Conservation (phyloP, 2,797 vertebrate species). For the Streptopelia turtur region DNA sequence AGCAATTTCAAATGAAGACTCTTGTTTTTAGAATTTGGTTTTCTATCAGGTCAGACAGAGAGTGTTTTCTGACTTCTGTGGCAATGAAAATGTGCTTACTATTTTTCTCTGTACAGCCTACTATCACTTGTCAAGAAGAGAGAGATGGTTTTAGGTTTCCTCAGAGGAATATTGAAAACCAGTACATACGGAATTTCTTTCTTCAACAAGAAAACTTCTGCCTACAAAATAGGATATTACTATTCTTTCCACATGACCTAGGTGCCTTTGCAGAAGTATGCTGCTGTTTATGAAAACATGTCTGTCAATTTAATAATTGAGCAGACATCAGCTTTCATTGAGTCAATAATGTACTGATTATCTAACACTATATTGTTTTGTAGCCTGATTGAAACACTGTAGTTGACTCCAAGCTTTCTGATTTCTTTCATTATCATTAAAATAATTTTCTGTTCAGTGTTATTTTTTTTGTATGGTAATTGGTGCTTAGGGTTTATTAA, state of each 20-base stretch:
- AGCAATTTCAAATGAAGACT: not conserved
- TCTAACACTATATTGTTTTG: not conserved
- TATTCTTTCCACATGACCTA: not conserved
- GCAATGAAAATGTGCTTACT: not conserved
- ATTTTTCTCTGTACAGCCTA: not conserved
- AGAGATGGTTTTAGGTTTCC: not conserved
- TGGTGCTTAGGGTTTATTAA: not conserved
- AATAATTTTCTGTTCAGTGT: not conserved
- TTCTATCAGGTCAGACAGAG: not conserved
- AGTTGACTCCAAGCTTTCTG: not conserved
- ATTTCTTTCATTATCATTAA: slow-evolving; percentile 10
- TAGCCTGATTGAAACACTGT: not conserved
- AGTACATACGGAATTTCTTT: not conserved
- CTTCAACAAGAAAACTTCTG: not conserved
- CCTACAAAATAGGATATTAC: not conserved
- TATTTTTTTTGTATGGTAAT: not conserved
- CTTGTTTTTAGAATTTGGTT: not conserved
- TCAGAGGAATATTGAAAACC: not conserved
- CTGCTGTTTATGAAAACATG: slow-evolving; percentile 7
- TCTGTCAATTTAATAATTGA: slow-evolving; percentile 5
- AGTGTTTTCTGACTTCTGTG: not conserved
- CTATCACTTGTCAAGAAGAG: not conserved
- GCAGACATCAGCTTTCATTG: not conserved
- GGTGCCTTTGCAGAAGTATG: not conserved
- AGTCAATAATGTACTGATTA: not conserved